phyloP scores from a whole-genome alignment of 2,888 invertebrate species.

The Andrena praecox region DNA sequence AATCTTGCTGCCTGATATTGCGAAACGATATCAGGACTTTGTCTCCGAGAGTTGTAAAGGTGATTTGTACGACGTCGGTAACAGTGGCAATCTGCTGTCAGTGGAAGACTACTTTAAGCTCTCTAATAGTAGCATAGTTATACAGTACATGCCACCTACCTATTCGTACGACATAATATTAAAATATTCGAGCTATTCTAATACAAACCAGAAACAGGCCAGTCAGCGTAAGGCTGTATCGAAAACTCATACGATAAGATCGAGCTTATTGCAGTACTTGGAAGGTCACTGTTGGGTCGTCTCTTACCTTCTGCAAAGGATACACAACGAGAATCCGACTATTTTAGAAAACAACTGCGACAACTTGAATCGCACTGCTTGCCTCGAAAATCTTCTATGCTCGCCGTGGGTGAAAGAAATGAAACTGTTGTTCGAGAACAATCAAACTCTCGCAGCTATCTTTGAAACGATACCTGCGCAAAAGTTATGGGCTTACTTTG shows the following conservation, averaged over 20 bases:
- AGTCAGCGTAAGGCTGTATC: slow-evolving; percentile 34
- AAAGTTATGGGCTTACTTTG: slow-evolving; percentile 86
- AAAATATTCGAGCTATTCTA: slow-evolving; percentile 61
- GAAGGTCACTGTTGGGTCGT: slow-evolving; percentile 89
- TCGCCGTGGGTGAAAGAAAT: slow-evolving; percentile 86
- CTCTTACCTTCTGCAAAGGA: slow-evolving; percentile 89
- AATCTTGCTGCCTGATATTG: slow-evolving; percentile 72
- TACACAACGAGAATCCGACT: slow-evolving; percentile 86
- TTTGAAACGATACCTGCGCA: slow-evolving; percentile 86
- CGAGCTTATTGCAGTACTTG: slow-evolving; percentile 88
- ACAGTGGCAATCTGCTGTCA: slow-evolving; percentile 27
- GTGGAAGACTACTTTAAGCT: slow-evolving; percentile 55
- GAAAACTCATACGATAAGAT: slow-evolving; percentile 71
- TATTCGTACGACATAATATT: slow-evolving; percentile 73
- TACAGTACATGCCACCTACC: slow-evolving; percentile 55
- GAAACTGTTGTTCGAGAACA: slow-evolving; percentile 86
- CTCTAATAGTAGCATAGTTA: slow-evolving; percentile 34
- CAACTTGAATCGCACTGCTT: slow-evolving; percentile 86
- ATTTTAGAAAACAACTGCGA: slow-evolving; percentile 86
- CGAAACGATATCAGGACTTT: slow-evolving; percentile 74
- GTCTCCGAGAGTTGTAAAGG: slow-evolving; percentile 51
- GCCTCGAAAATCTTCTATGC: slow-evolving; percentile 87
- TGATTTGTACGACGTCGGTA: slow-evolving; percentile 4
- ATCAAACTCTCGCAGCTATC: slow-evolving; percentile 87
- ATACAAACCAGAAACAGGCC: slow-evolving; percentile 5